Conservation (phyloP, 2,113 vertebrate genomes). For the Pituophis catenifer region DNA sequence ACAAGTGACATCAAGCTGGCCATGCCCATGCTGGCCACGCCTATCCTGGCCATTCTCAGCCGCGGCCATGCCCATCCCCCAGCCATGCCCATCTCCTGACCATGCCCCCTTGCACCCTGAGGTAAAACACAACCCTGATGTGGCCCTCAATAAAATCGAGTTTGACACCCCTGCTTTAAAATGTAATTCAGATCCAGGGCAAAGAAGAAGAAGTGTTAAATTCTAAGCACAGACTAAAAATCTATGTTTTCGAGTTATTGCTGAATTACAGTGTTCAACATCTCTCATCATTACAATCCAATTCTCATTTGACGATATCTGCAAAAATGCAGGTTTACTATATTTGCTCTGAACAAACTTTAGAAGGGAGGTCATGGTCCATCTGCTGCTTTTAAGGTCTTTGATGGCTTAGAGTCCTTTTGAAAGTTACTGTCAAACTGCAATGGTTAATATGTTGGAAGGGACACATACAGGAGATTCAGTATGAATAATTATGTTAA, state of each 20-base stretch:
- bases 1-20: too few species aligned
- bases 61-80: too few species aligned
- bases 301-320: background rate
- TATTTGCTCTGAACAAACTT: background rate
- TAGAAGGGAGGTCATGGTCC: background rate
- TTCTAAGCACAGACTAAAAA: background rate
- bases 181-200: background rate
- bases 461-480: background rate
- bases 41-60: too few species aligned
- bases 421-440: background rate
- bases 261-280: background rate
- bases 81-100: too few species aligned
- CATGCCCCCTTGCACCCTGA: too few species aligned
- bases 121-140: too few species aligned
- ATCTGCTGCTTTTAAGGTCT: background rate
- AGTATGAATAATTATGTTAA: background rate
- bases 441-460: background rate
- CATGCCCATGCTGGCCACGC: too few species aligned
- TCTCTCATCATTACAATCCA: background rate
- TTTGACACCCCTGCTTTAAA: too few species aligned
- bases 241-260: background rate
- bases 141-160: too few species aligned
- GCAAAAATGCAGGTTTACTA: background rate
- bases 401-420: background rate
- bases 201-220: background rate